Evolutionary conservation across 30 jellyfish, hydroid and myxozoan genomes (phyloP).

Genomic region (Hydractinia echinata): DNA sequence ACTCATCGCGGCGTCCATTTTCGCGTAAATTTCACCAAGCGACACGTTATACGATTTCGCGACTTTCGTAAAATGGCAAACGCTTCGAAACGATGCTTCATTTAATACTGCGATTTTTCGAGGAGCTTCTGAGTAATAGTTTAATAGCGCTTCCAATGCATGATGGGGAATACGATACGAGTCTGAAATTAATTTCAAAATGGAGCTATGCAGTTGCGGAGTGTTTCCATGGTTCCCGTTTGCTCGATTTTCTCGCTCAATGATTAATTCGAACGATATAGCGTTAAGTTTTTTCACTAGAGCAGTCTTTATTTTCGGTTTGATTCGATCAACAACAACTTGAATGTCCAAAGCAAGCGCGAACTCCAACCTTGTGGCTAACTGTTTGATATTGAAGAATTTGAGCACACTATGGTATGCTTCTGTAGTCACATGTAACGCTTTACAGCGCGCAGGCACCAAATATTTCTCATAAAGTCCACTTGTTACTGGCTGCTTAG

Average conservation of each 20-base stretch:
- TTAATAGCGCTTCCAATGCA: background rate
- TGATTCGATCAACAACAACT: slow-evolving; percentile 1
- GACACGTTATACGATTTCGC: slow-evolving; percentile 11
- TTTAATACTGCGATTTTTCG: background rate
- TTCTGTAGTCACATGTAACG: slow-evolving; percentile 1
- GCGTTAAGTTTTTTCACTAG: slow-evolving; percentile 6
- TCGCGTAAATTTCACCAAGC: slow-evolving; percentile 19
- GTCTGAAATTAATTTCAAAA: slow-evolving; percentile 19
- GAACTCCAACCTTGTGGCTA: slow-evolving; percentile 35
- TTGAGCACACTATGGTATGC: slow-evolving; percentile 1
- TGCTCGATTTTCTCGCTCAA: background rate
- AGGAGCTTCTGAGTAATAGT: slow-evolving; percentile 1
- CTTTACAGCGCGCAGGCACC: slow-evolving; percentile 32
- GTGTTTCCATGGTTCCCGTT: slow-evolving; percentile 11
- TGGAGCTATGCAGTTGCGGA: slow-evolving; percentile 15
- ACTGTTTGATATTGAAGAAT: slow-evolving; percentile 10
- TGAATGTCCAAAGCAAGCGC: slow-evolving; percentile 25
- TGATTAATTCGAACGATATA: background rate
- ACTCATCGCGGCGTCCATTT: background rate
- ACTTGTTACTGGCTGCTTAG: slow-evolving; percentile 40
- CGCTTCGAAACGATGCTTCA: slow-evolving; percentile 22
- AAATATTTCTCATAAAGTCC: slow-evolving; percentile 26
- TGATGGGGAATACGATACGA: slow-evolving; percentile 25
- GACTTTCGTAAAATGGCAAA: background rate
- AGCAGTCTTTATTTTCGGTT: slow-evolving; percentile 6